Evolutionary conservation across 1,140 invertebrate species (phyloP).

Genomic region (Paracyclopina nana): DNA sequence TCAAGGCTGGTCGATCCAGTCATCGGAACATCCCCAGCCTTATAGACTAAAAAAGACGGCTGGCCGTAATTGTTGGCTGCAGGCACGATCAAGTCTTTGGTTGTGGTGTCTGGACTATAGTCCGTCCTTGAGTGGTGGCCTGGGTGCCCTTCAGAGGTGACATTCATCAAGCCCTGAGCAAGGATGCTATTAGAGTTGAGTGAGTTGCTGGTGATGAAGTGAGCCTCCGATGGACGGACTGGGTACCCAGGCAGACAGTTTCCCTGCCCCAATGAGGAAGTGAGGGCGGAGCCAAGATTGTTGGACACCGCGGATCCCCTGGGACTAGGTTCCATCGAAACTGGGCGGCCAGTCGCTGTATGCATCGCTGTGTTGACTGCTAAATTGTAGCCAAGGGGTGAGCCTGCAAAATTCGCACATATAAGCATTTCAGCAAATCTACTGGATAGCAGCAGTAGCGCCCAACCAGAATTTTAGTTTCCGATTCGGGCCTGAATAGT

Average conservation of each 20-base stretch:
- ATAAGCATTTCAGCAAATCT: no score
- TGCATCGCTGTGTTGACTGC: neutral
- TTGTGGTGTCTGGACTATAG: neutral
- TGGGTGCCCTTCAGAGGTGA: neutral
- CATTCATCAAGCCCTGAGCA: no score
- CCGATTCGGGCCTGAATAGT: no score
- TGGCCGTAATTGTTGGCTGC: neutral
- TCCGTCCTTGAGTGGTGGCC: neutral
- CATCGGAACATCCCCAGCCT: neutral
- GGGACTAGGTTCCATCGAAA: neutral
- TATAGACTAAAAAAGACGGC: neutral
- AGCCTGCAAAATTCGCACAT: neutral
- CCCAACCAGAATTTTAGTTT: no score
- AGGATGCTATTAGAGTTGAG: neutral
- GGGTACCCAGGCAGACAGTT: conserved; percentile 3
- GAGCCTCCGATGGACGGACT: neutral
- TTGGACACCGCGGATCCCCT: neutral
- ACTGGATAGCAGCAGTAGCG: no score
- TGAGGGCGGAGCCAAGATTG: no score
- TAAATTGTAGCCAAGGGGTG: conserved; percentile 1
- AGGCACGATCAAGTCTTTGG: neutral
- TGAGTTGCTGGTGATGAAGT: no score
- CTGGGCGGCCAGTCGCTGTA: no score
- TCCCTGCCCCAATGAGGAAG: neutral
- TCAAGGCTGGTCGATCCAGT: no score